phyloP scores from a whole-genome alignment of 1,140 invertebrate species.

The Dreissena polymorpha region DNA sequence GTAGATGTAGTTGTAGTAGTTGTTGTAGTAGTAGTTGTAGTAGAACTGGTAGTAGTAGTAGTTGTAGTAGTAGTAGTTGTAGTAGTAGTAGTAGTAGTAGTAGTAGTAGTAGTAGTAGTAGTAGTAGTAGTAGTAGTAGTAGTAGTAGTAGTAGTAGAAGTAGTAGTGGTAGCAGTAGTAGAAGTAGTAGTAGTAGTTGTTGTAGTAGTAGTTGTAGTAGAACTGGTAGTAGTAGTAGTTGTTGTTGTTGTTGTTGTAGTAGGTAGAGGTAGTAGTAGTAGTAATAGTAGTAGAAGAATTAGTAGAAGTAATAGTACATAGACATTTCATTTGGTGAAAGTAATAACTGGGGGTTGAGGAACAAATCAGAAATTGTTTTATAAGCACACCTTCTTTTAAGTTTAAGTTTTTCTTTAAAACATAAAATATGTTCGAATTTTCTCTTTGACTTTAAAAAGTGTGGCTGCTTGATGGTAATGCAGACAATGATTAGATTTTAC shows the following conservation, averaged over 20 bases:
- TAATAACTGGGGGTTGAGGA: too few species aligned
- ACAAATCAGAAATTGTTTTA: too few species aligned
- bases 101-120: slow-evolving; percentile 3
- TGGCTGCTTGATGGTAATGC: too few species aligned
- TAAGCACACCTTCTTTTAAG: too few species aligned
- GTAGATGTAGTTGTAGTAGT: neutral
- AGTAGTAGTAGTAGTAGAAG: neutral
- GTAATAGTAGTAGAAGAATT: neutral
- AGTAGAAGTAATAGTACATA: neutral
- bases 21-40: neutral
- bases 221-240: neutral
- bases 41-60: neutral
- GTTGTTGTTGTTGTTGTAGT: neutral
- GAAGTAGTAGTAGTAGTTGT: neutral
- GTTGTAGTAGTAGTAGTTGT: neutral
- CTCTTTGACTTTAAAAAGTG: too few species aligned
- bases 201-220: neutral
- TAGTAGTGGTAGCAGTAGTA: neutral
- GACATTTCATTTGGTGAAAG: too few species aligned
- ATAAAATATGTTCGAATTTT: too few species aligned
- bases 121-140: slow-evolving; percentile 2
- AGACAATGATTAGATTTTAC: too few species aligned
- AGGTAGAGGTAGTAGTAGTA: neutral
- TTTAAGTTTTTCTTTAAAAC: too few species aligned
- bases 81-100: slow-evolving; percentile 2